Evolutionary conservation across 2,888 invertebrate genomes (phyloP).

Genomic region (Agrotis segetum): DNA sequence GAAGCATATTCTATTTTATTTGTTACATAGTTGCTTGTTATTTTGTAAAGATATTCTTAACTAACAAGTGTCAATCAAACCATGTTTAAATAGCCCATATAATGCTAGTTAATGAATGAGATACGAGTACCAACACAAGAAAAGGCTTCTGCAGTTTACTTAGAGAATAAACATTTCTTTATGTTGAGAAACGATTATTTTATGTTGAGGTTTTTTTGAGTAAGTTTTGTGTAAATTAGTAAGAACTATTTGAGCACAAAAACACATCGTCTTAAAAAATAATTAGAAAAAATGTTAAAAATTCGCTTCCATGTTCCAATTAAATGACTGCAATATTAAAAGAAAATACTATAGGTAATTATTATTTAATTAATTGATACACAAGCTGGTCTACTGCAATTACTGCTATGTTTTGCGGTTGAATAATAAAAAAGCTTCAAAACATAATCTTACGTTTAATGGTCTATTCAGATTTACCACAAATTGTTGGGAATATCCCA

Average conservation of each 20-base stretch:
- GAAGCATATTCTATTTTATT: constrained; percentile 19
- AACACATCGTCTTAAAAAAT: too few relatives aligned
- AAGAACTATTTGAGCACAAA: too few relatives aligned
- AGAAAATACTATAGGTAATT: too few relatives aligned
- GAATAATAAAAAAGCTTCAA: constrained; percentile 10
- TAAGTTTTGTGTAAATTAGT: too few relatives aligned
- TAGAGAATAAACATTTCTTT: too few relatives aligned
- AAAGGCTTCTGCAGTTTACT: too few relatives aligned
- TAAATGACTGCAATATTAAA: too few relatives aligned
- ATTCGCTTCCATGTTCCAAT: too few relatives aligned
- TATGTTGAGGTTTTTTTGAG: too few relatives aligned
- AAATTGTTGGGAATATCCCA: constrained; percentile 19
- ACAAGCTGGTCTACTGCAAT: not conserved
- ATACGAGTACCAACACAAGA: not conserved
- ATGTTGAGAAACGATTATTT: too few relatives aligned
- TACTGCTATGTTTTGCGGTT: constrained; percentile 10
- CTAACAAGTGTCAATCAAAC: constrained; percentile 41
- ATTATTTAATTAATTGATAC: too few relatives aligned
- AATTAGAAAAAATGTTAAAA: too few relatives aligned
- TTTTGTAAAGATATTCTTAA: constrained; percentile 24
- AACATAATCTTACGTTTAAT: not conserved
- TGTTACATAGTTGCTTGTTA: constrained; percentile 20
- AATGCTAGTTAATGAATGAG: constrained; percentile 16
- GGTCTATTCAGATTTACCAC: constrained; percentile 9
- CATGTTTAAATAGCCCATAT: constrained; percentile 13